Percentiles rank a stretch among this genome's conserved stretches.
phyloP scores from a whole-genome alignment of 2,888 invertebrate species.

The Leistus spinibarbis region DNA sequence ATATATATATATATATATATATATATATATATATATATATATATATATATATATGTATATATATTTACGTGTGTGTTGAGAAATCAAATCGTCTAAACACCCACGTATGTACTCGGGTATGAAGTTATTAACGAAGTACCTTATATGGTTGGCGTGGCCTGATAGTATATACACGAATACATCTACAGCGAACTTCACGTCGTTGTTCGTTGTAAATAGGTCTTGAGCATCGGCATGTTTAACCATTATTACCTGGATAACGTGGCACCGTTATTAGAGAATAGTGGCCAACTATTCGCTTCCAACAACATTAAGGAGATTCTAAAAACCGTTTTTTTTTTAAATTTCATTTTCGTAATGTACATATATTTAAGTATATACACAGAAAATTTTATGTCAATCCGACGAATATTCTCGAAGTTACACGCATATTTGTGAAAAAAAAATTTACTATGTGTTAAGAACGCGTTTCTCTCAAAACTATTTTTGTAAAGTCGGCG shows the following conservation, averaged over 20 bases:
- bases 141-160: conserved; percentile 17
- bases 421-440: too few relatives aligned
- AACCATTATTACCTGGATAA: background rate
- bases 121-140: conserved; percentile 27
- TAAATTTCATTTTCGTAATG: too few relatives aligned
- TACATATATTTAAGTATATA: too few relatives aligned
- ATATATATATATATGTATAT: background rate
- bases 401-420: too few relatives aligned
- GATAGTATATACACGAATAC: background rate
- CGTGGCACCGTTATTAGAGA: background rate
- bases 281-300: too few relatives aligned
- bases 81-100: conserved; percentile 22
- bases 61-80: background rate
- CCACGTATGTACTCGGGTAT: conserved; percentile 23
- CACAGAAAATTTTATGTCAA: too few relatives aligned
- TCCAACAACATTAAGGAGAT: too few relatives aligned
- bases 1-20: background rate
- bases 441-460: too few relatives aligned
- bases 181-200: too few relatives aligned
- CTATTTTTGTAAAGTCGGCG: too few relatives aligned
- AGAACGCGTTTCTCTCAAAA: too few relatives aligned
- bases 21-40: background rate
- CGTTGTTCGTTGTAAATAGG: background rate
- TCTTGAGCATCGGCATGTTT: background rate
- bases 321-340: too few relatives aligned